Evolutionary conservation across 2,797 vertebrate species (phyloP).

Genomic region (Etheostoma perlongum): DNA sequence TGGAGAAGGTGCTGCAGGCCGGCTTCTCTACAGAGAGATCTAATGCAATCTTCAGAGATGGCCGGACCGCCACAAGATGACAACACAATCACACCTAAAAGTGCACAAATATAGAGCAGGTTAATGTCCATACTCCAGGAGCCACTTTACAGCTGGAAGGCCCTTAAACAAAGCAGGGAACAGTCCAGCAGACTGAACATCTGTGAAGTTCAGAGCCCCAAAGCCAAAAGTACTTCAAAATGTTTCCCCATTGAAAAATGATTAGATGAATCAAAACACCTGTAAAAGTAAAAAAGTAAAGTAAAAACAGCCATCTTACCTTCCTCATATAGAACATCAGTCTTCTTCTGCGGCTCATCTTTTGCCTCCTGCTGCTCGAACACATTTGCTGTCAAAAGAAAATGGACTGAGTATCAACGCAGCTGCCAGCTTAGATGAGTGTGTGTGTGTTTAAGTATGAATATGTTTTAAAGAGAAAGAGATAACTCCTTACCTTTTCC

Average conservation of each 20-base stretch:
- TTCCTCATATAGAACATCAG: conserved; percentile 28
- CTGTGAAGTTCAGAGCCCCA: not conserved
- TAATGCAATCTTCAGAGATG: conserved; percentile 11
- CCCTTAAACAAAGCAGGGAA: not conserved
- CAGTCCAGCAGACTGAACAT: not conserved
- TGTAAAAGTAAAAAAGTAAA: not conserved
- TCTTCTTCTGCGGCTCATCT: not conserved
- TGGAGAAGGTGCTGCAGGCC: not conserved
- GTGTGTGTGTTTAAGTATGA: not conserved
- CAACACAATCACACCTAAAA: conserved; percentile 42
- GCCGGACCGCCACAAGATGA: not conserved
- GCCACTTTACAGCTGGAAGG: not conserved
- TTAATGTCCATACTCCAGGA: not conserved
- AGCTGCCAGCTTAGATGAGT: not conserved
- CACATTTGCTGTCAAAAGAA: conserved; percentile 34
- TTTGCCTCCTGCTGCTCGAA: conserved; percentile 26
- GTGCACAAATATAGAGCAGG: not conserved
- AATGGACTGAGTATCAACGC: not conserved
- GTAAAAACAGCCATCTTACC: conserved; percentile 28
- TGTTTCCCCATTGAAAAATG: not conserved
- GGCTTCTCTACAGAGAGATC: conserved; percentile 8
- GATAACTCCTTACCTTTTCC: conserved; percentile 12
- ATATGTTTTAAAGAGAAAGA: not conserved
- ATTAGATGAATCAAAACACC: not conserved
- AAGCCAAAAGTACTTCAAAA: not conserved